These are phyloP conservation scores for Xestia sexstrigata DNA, from an alignment of 2,888 invertebrate species.

Conservation along the genomic window DNA sequence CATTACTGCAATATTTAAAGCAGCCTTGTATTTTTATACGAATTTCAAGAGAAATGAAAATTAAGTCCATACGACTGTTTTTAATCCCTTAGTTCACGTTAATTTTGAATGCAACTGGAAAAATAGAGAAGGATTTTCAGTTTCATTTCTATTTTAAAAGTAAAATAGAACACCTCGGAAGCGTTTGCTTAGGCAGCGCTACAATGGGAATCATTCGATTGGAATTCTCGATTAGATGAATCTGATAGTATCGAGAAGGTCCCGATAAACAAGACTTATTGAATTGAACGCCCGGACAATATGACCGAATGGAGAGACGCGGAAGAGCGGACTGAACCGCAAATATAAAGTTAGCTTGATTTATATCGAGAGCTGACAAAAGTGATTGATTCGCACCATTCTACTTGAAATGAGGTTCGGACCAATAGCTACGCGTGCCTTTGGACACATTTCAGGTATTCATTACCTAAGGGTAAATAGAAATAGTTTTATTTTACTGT, in stretches of 20 bases:
- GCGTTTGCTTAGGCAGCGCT: slow-evolving; percentile 53
- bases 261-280: slow-evolving; percentile 67
- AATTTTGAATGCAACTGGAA: slow-evolving; percentile 24
- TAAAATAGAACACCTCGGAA: slow-evolving; percentile 38
- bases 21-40: slow-evolving; percentile 33
- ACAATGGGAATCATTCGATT: slow-evolving; percentile 60
- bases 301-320: slow-evolving; percentile 49
- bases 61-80: slow-evolving; percentile 19
- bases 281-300: slow-evolving; percentile 63
- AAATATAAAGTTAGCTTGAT: slow-evolving; percentile 66
- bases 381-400: slow-evolving; percentile 56
- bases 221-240: slow-evolving; percentile 67
- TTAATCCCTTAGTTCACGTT: slow-evolving; percentile 29
- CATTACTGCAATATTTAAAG: slow-evolving; percentile 30
- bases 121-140: slow-evolving; percentile 31
- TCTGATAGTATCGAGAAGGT: slow-evolving; percentile 57
- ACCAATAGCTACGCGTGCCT: slow-evolving; percentile 4
- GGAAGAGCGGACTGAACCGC: slow-evolving; percentile 54
- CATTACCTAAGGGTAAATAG: slow-evolving; percentile 32
- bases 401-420: slow-evolving; percentile 26
- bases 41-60: slow-evolving; percentile 36
- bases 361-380: slow-evolving; percentile 63
- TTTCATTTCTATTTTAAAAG: slow-evolving; percentile 42
- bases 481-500: slow-evolving; percentile 11
- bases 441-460: slow-evolving; percentile 41